Conservation (phyloP, 2,113 vertebrate species). For the Barnardius zonarius region DNA sequence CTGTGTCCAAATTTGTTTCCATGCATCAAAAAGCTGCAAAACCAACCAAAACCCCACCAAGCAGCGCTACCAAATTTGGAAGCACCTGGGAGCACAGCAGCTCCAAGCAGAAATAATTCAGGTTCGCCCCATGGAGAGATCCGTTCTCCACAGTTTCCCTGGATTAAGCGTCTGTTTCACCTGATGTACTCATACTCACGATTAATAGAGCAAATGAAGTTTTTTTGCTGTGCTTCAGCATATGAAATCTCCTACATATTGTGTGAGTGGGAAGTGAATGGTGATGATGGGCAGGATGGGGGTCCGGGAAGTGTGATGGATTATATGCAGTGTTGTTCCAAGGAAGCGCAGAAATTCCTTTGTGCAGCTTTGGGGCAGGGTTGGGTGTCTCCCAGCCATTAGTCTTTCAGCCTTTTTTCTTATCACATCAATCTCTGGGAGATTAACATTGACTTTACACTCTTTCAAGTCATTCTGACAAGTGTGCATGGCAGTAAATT, state of each 20-base stretch:
- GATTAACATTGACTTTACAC: background rate
- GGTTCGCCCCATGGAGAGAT: background rate
- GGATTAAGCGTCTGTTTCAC: background rate
- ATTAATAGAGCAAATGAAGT: background rate
- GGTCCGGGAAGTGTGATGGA: background rate
- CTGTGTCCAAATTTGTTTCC: background rate
- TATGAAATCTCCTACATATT: background rate
- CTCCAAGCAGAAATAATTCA: background rate
- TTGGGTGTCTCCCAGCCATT: background rate
- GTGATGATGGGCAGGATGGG: background rate
- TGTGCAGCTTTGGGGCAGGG: background rate
- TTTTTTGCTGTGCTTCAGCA: background rate
- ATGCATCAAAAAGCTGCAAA: background rate
- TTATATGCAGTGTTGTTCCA: background rate
- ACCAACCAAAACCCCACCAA: background rate
- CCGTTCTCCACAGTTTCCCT: background rate
- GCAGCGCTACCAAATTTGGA: background rate
- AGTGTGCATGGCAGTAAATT: slow-evolving; percentile 20
- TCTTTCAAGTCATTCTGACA: background rate
- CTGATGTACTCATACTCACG: rapidly evolving
- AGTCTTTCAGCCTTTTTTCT: background rate
- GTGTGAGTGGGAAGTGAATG: background rate
- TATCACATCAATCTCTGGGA: background rate
- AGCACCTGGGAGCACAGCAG: background rate
- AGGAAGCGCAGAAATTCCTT: background rate